Evolutionary conservation across 2,113 vertebrate species (phyloP), one percentile per base, ranked within the genome.

Genomic region (Clarias macrocephalus): DNA sequence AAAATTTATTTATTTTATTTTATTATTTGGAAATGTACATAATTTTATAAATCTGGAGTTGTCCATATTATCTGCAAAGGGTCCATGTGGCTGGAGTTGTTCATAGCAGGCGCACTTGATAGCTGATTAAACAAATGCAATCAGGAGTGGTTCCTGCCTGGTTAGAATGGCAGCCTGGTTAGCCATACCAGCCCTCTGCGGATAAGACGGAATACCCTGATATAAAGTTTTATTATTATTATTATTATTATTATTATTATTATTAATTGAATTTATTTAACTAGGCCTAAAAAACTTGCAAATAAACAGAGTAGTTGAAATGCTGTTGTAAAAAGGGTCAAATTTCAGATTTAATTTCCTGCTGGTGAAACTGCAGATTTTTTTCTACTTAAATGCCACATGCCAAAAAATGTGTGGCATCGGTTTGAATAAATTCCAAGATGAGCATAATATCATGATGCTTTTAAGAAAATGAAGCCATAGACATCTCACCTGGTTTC

Each of bases 401-500:
- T n/a, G 23, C 11, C 23, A 76, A 76, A 77, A 16, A 25, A 52
- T 7, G 3, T 73, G 18, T 0, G 19, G 30, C 33, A 5, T 16
- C 18, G 18, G 11, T 76, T 10, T 76, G 73, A 73, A 25, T 23
- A 75, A 23, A 12, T 75, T 75, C 23, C 21, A 23, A 23, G 5
- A 23, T 23, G 8, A 73, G 37, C 21, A 52, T 19, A n/a, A 52
- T 10, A 10, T 76, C 11, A 11, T 48, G 21, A 76, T n/a, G 4
- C 42, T 52, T 25, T n/a, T 76, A 5, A 76, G 33, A 30, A 30
- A 11, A 10, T 25, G 59, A 65, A 76, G 19, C 21, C 54, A 42
- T 30, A 48, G 56, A 23, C n/a, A 30, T 70, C 89, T 95, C 89
- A 96, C 96, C 94, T 10, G 86, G 0, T 83, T 92, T 95, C n/a